phyloP scores from a whole-genome alignment of 92 coral and sea anemone species.

The Porites lobata region DNA sequence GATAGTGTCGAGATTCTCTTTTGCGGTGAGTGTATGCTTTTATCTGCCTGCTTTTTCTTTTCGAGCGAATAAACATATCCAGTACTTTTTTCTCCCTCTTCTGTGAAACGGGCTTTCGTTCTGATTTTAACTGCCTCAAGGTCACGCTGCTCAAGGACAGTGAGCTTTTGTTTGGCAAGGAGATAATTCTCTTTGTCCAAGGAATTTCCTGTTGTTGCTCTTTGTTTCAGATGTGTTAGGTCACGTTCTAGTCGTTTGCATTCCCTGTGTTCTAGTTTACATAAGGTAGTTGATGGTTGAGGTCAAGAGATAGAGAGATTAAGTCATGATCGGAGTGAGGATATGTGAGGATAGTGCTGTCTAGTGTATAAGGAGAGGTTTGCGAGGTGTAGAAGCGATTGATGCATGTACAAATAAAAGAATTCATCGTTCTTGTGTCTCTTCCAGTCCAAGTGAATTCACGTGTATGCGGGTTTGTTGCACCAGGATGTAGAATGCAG shows the following conservation, averaged over 20 bases:
- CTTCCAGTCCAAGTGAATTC: slow-evolving; percentile 32
- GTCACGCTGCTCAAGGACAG: neutral
- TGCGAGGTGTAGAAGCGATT: neutral
- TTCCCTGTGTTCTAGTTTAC: no score
- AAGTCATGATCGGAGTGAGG: neutral
- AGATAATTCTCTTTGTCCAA: no score
- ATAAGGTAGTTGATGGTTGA: neutral
- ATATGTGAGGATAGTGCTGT: neutral
- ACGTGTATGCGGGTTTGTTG: neutral
- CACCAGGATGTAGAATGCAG: neutral
- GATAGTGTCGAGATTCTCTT: neutral
- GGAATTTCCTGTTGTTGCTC: no score
- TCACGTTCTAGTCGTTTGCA: no score
- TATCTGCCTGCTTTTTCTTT: neutral
- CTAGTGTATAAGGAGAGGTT: neutral
- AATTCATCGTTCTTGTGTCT: neutral
- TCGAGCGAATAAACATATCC: neutral
- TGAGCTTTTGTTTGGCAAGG: no score
- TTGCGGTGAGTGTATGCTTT: neutral
- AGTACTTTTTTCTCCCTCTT: slow-evolving; percentile 2
- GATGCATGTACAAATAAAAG: neutral
- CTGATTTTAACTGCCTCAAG: neutral
- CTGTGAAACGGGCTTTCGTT: neutral
- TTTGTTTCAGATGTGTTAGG: no score
- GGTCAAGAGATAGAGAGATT: neutral